These are phyloP conservation scores for Ornithoptera priamus DNA, from an alignment of 2,888 invertebrate genomes.

Conservation along the genomic window DNA sequence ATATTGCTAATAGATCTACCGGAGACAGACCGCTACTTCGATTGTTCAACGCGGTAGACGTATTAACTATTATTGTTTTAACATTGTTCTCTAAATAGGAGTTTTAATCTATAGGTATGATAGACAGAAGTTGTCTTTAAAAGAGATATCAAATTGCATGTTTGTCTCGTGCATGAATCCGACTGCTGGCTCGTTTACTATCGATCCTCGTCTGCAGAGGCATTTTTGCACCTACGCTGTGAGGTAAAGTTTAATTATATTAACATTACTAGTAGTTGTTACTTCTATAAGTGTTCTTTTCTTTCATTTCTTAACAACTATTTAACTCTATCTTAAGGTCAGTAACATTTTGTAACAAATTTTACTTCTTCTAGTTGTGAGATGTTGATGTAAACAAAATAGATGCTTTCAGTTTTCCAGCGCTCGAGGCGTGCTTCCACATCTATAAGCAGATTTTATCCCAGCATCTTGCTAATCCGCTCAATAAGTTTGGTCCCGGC, in stretches of 20 bases:
- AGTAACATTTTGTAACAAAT: too few relatives aligned
- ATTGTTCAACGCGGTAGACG: too few relatives aligned
- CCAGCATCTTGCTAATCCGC: conserved; percentile 85
- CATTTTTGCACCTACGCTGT: conserved; percentile 93
- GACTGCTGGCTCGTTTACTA: conserved; percentile 96
- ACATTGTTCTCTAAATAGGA: background rate
- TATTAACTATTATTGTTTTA: too few relatives aligned
- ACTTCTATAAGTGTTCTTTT: background rate
- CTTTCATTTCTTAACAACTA: background rate
- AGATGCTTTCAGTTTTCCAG: conserved; percentile 84
- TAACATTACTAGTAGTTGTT: background rate
- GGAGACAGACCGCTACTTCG: too few relatives aligned
- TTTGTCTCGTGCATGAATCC: conserved; percentile 98
- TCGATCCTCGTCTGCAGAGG: conserved; percentile 92
- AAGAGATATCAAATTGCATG: conserved; percentile 96
- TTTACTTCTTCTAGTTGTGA: background rate
- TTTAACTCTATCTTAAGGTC: too few relatives aligned
- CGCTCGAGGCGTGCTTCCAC: conserved; percentile 87
- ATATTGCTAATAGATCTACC: too few relatives aligned
- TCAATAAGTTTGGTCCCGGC: conserved; percentile 82
- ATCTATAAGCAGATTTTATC: conserved; percentile 92
- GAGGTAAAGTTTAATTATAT: conserved; percentile 68
- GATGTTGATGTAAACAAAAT: background rate
- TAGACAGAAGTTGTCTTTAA: conserved; percentile 88
- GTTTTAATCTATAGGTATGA: conserved; percentile 84